Evolutionary conservation across 2,797 vertebrate genomes (phyloP), one percentile per base, ranked within the genome.

Genomic region (Amblyopsis hoosieri): DNA sequence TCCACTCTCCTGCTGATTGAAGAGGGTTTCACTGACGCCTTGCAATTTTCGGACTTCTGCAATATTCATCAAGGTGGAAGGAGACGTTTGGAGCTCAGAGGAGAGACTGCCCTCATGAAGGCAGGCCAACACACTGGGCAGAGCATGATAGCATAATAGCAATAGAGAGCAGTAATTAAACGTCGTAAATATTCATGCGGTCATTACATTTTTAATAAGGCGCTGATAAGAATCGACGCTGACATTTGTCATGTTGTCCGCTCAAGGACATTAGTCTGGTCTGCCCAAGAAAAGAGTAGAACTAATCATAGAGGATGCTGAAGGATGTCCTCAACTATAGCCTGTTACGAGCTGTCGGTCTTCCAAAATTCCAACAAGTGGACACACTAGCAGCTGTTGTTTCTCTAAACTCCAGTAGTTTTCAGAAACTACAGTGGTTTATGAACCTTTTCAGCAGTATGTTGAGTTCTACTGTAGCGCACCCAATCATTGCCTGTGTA

Each of bases 131-230:
- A 60, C n/a, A 71, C 69, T 7, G 56, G 71, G 62, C 59, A 55
- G 4, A 13, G 57, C 66, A 48, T 79, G 78, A 79, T 66, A 66
- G 75, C 81, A 48, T 78, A 79, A 79, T 66, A 66, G 75, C 81
- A 79, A 75, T 62, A 62, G 64, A 62, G 74, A 79, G 69, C 72
- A 47, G 81, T 90, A 87, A 92, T 93, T 89, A 89, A 85, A 84
- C 64, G 71, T 74, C 48, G 83, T 90, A 89, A 92, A 91, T 92
- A 90, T 91, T 92, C 88, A 92, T 92, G 82, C 67, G 76, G 74
- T 87, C 81, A 85, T 90, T 91, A 84, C 84, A 90, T 91, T 88
- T 88, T 92, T 92, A 83, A 92, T 90, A 83, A 83, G 81, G 62
- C 42, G 74, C 80, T 83, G 84, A 89, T 85, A 87, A 84, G 78